phyloP scores from a whole-genome alignment of 23 tunicate species.

The Ascidia mentula region DNA sequence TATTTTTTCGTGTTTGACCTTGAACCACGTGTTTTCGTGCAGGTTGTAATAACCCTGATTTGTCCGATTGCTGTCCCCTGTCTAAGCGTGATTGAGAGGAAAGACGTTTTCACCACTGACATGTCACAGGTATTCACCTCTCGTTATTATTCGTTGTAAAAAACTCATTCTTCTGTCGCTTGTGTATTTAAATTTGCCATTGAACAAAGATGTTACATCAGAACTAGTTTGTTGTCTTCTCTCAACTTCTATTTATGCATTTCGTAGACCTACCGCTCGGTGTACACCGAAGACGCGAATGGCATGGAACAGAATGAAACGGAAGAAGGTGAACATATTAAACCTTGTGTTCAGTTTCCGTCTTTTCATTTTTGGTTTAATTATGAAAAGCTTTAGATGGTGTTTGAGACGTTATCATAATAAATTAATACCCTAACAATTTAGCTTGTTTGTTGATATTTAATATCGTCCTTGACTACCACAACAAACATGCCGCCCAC shows the following conservation, averaged over 20 bases:
- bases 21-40: too few relatives aligned
- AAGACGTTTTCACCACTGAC: slow-evolving; percentile 7
- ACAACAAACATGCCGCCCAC: too few relatives aligned
- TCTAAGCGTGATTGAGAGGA: slow-evolving; percentile 1
- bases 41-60: background rate
- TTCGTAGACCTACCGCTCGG: background rate
- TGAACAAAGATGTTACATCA: background rate
- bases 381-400: too few relatives aligned
- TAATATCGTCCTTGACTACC: too few relatives aligned
- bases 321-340: background rate
- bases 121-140: slow-evolving; percentile 7
- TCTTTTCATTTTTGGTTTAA: too few relatives aligned
- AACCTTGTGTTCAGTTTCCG: too few relatives aligned
- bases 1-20: too few relatives aligned
- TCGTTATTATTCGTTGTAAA: background rate
- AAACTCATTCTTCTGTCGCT: too few relatives aligned
- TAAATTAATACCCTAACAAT: too few relatives aligned
- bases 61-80: background rate
- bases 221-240: background rate
- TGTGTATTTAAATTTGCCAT: background rate
- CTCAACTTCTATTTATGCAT: too few relatives aligned
- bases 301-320: background rate
- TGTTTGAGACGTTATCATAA: too few relatives aligned
- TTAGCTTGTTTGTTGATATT: too few relatives aligned
- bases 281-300: background rate